Evolutionary conservation across 2,888 invertebrate genomes (phyloP).

Genomic region (Nemapogon koenigi): DNA sequence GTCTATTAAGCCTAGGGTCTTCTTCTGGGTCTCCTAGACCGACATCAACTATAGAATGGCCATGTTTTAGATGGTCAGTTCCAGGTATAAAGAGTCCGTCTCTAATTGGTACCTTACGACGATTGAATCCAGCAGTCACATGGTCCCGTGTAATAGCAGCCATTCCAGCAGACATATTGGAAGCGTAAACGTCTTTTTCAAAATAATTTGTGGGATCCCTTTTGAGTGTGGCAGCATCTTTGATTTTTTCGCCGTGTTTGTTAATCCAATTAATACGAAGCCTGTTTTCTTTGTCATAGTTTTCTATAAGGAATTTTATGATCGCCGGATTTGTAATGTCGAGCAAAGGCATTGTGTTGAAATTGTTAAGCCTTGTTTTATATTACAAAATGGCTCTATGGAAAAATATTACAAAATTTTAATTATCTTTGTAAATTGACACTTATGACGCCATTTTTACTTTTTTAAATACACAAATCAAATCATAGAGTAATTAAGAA

Average conservation of each 20-base stretch:
- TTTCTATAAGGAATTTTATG: conserved; percentile 31
- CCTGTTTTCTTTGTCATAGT: conserved; percentile 31
- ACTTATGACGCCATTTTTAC: too few species aligned
- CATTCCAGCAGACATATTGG: conserved; percentile 29
- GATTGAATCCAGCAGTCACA: conserved; percentile 23
- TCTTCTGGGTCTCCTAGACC: conserved; percentile 28
- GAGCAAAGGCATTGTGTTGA: conserved; percentile 24
- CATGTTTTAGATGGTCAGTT: conserved; percentile 23
- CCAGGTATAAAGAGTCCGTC: conserved; percentile 27
- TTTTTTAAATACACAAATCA: too few species aligned
- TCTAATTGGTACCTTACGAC: conserved; percentile 23
- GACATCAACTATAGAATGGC: conserved; percentile 27
- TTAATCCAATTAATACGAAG: conserved; percentile 30
- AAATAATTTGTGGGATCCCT: conserved; percentile 31
- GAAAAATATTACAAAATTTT: neutral
- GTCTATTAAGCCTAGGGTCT: conserved; percentile 26
- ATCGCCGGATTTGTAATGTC: conserved; percentile 32
- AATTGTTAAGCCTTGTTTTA: neutral
- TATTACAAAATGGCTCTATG: neutral
- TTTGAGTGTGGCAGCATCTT: conserved; percentile 28
- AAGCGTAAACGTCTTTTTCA: conserved; percentile 28
- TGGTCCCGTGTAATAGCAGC: conserved; percentile 29
- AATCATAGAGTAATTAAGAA: too few species aligned
- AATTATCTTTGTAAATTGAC: too few species aligned
- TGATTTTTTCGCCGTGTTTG: conserved; percentile 25